Conservation (phyloP, 2,797 vertebrate species). For the Mus minutoides region DNA sequence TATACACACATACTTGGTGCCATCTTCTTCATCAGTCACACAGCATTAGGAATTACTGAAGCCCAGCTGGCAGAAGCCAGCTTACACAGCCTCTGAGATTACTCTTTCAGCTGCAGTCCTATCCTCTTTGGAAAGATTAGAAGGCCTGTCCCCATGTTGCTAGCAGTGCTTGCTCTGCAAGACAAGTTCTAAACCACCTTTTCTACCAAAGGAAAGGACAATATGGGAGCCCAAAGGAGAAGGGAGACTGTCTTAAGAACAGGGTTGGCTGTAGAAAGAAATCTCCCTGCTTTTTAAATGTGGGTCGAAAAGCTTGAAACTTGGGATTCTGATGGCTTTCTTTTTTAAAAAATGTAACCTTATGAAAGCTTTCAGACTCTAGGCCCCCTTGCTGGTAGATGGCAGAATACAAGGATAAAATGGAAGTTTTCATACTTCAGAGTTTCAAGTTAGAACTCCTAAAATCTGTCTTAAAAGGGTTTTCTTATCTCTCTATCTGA, state of each 20-base stretch:
- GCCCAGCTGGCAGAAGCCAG: rapidly evolving
- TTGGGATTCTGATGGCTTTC: neutral
- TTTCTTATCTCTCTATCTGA: neutral
- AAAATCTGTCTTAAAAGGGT: neutral
- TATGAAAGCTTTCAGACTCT: neutral
- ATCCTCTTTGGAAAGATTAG: neutral
- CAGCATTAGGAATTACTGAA: neutral
- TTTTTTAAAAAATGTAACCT: neutral
- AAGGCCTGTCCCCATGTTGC: neutral
- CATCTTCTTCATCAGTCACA: neutral
- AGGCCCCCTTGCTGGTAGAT: neutral
- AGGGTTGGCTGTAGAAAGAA: neutral
- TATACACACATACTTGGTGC: neutral
- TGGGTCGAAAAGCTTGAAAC: neutral
- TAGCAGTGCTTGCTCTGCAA: neutral
- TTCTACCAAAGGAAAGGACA: neutral
- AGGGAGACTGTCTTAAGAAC: neutral
- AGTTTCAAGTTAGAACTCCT: neutral
- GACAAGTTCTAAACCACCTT: neutral
- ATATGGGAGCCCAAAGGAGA: neutral
- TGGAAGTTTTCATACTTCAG: neutral
- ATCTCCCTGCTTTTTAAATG: neutral
- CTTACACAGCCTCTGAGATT: neutral
- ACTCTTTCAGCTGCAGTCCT: too few species aligned
- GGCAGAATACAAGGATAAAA: neutral